These are phyloP conservation scores for Cepaea nemoralis DNA, from an alignment of 1,140 invertebrate species.

Conservation along the genomic window DNA sequence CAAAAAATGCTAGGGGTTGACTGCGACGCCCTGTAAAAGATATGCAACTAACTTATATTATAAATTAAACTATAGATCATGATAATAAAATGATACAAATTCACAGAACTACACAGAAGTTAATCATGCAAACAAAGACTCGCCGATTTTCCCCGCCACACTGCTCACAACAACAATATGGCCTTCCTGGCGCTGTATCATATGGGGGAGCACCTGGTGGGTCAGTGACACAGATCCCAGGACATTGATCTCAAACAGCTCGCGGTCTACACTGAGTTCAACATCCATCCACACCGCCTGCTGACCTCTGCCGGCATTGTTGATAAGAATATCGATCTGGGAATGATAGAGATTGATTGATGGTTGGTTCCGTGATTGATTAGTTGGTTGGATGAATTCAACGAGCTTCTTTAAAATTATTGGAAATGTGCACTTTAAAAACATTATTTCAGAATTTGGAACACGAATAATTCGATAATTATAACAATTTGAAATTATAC, in stretches of 20 bases:
- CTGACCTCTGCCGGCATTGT: slow-evolving; percentile 79
- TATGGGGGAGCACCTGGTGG: slow-evolving; percentile 68
- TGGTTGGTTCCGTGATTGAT: not conserved
- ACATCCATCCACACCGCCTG: slow-evolving; percentile 83
- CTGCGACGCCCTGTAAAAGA: too few species aligned
- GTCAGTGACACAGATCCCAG: slow-evolving; percentile 81
- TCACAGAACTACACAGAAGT: not conserved
- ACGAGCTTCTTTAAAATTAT: not conserved
- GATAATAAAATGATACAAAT: too few species aligned
- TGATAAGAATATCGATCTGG: slow-evolving; percentile 72
- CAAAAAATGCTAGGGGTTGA: too few species aligned
- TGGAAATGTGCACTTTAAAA: not conserved
- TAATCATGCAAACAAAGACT: slow-evolving; percentile 71
- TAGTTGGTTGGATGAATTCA: too few species aligned
- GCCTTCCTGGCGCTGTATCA: slow-evolving; percentile 67
- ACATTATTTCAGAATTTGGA: not conserved
- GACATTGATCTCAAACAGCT: slow-evolving; percentile 87
- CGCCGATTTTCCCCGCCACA: slow-evolving; percentile 77
- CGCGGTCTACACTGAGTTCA: slow-evolving; percentile 81
- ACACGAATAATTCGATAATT: not conserved
- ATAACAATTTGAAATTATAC: too few species aligned
- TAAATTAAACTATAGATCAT: too few species aligned
- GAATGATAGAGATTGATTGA: slow-evolving; percentile 19
- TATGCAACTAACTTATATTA: too few species aligned
- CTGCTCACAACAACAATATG: slow-evolving; percentile 72